A percentile compares a stretch with the other conserved stretches of the same genome.
phyloP scores from a whole-genome alignment of 2,888 invertebrate species.

The Dichetophora obliterata region DNA sequence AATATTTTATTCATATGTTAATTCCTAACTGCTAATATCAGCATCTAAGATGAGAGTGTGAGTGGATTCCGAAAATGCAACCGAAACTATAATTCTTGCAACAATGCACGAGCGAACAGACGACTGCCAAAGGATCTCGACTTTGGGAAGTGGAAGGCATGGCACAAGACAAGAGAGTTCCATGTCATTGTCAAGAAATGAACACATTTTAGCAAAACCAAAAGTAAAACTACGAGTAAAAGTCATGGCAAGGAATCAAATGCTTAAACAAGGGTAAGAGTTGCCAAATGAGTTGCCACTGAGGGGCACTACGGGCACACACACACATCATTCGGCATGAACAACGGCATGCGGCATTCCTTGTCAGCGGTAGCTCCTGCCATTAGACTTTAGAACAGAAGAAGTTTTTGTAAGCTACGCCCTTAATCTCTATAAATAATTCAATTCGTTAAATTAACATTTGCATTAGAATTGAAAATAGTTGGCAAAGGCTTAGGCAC shows the following conservation, averaged over 20 bases:
- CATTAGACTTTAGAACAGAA: neutral
- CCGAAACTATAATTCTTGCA: neutral
- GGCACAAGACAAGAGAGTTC: neutral
- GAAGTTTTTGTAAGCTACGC: neutral
- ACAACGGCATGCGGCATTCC: neutral
- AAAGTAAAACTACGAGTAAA: neutral
- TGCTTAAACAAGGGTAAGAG: neutral
- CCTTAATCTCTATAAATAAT: constrained; percentile 34
- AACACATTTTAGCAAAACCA: neutral
- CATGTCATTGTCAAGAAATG: neutral
- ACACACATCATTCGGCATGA: neutral
- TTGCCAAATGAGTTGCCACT: neutral
- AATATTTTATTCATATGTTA: constrained; percentile 17
- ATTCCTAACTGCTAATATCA: neutral
- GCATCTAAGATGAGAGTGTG: too few species aligned
- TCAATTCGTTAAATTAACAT: constrained; percentile 32
- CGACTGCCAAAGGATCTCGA: neutral
- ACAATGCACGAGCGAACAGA: too few species aligned
- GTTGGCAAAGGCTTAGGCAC: neutral
- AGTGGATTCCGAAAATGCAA: neutral
- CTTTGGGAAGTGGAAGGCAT: neutral
- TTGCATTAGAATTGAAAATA: constrained; percentile 30
- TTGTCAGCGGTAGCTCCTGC: too few species aligned
- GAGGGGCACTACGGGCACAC: too few species aligned
- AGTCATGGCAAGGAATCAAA: constrained; percentile 18